Conservation (phyloP, 1,140 invertebrate genomes). For the Musca domestica region DNA sequence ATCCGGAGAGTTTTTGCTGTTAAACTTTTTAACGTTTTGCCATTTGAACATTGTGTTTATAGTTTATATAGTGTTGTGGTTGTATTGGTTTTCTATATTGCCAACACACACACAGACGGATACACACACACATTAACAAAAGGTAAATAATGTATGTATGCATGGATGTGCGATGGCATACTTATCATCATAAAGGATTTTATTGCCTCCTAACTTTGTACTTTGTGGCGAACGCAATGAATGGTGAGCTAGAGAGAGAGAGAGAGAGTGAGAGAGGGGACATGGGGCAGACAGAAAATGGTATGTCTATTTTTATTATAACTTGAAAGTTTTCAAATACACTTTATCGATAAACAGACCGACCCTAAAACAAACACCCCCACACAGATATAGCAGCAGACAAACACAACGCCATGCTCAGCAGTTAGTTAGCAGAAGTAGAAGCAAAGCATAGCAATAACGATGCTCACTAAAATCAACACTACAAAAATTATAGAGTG, state of each 20-base stretch:
- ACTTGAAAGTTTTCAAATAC: constrained; percentile 12
- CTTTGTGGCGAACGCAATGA: neutral
- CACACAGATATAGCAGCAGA: neutral
- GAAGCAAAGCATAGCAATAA: neutral
- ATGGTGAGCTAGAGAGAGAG: too few species aligned
- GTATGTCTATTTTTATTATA: neutral
- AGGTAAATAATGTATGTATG: too few species aligned
- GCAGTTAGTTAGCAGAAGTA: neutral
- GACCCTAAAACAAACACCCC: too few species aligned
- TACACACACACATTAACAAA: neutral
- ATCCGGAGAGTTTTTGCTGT: constrained; percentile 45
- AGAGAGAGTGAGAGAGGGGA: too few species aligned
- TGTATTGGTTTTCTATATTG: constrained; percentile 9
- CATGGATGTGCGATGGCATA: too few species aligned
- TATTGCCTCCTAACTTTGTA: constrained; percentile 17
- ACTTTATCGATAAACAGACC: constrained; percentile 9
- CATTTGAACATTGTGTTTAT: constrained; percentile 19
- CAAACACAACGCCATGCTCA: neutral
- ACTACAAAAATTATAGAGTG: neutral
- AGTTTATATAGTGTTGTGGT: constrained; percentile 7
- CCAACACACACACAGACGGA: neutral
- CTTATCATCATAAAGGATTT: neutral
- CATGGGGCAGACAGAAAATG: too few species aligned
- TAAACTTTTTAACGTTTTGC: constrained; percentile 21
- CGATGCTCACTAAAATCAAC: too few species aligned